Conservation (phyloP, 2,888 invertebrate genomes). For the Dexiosoma caninum region DNA sequence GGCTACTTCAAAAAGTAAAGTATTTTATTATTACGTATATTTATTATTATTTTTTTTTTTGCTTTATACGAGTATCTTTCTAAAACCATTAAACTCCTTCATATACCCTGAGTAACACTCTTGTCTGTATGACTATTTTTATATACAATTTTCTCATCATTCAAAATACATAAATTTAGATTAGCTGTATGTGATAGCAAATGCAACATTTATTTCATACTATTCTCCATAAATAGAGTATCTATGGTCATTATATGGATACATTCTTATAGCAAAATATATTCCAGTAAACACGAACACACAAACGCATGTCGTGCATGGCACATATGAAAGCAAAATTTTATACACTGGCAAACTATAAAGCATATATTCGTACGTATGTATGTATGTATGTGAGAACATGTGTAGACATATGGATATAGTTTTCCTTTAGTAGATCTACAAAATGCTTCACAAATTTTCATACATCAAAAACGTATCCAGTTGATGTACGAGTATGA, state of each 20-base stretch:
- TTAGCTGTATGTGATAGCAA: constrained; percentile 61
- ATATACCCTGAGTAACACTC: neutral
- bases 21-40: neutral
- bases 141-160: constrained; percentile 53
- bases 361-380: neutral
- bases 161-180: constrained; percentile 62
- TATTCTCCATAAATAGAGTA: constrained; percentile 32
- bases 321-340: neutral
- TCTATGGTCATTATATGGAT: constrained; percentile 24
- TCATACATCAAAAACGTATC: neutral
- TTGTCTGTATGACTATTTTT: neutral
- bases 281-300: neutral
- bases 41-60: neutral
- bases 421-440: constrained; percentile 19
- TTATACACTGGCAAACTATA: neutral
- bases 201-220: constrained; percentile 59
- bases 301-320: neutral
- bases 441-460: constrained; percentile 53
- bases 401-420: neutral
- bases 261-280: neutral
- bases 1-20: constrained; percentile 43
- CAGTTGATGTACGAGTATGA: neutral
- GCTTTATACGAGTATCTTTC: too few relatives aligned
- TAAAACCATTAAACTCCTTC: constrained; percentile 3
- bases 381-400: neutral